Evolutionary conservation across 2,113 vertebrate genomes (phyloP).

Genomic region (Theristicus caerulescens): DNA sequence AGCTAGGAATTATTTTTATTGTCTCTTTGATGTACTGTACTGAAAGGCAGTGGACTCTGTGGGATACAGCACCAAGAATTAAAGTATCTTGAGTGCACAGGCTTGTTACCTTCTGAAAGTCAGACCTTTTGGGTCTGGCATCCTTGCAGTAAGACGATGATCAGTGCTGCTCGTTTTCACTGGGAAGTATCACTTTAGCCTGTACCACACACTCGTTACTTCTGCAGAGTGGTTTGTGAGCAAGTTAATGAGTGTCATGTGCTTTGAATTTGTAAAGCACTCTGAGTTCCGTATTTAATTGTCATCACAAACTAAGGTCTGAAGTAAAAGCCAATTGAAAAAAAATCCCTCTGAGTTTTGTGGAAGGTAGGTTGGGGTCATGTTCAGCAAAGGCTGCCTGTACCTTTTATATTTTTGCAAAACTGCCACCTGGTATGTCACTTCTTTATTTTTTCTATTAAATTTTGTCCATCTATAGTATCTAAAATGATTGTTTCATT

Average conservation of each 20-base stretch:
- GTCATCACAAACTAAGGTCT: background rate
- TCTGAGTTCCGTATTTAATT: background rate
- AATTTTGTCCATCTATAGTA: background rate
- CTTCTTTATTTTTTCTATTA: background rate
- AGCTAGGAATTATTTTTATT: background rate
- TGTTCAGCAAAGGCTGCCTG: background rate
- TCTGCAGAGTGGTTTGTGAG: background rate
- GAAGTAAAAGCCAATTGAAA: background rate
- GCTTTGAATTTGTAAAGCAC: background rate
- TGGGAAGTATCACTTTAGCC: background rate
- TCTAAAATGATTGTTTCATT: background rate
- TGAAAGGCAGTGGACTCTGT: background rate
- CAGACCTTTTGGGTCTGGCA: background rate
- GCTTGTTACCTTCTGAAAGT: background rate
- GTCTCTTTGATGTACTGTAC: background rate
- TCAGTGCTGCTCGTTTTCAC: background rate
- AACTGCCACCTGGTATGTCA: background rate
- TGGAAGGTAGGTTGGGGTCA: background rate
- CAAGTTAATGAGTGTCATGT: background rate
- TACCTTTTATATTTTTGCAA: background rate
- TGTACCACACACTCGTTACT: rapidly evolving
- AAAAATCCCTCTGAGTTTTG: background rate
- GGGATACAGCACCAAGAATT: background rate
- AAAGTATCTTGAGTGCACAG: background rate
- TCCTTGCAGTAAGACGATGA: too few relatives aligned